phyloP scores from a whole-genome alignment of 2,888 invertebrate species.

The Macrophya alboannulata region DNA sequence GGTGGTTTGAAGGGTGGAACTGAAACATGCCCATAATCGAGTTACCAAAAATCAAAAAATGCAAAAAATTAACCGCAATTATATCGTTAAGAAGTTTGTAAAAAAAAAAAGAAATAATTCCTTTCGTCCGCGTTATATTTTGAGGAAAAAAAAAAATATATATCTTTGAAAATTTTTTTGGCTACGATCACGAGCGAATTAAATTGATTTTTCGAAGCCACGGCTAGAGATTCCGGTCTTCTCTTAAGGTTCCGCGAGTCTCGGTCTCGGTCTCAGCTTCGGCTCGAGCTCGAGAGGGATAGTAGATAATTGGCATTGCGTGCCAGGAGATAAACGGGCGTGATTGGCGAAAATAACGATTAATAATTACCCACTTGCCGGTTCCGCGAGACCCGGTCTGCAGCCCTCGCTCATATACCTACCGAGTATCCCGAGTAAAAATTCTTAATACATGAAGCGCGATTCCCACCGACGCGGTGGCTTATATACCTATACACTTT shows the following conservation, averaged over 20 bases:
- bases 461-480: not conserved
- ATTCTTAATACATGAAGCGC: not conserved
- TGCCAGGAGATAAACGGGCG: constrained; percentile 78
- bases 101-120: not conserved
- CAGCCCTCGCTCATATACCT: not conserved
- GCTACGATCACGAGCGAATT: too few species aligned
- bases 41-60: not conserved
- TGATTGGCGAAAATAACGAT: constrained; percentile 79
- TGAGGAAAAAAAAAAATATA: too few species aligned
- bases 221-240: not conserved
- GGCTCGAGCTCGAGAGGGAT: not conserved
- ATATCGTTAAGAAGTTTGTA: not conserved
- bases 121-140: too few species aligned
- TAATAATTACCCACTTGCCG: constrained; percentile 78
- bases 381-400: constrained; percentile 68
- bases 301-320: constrained; percentile 78
- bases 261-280: not conserved
- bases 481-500: not conserved
- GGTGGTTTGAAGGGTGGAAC: too few species aligned
- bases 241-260: not conserved
- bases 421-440: not conserved
- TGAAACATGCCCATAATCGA: not conserved
- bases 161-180: too few species aligned
- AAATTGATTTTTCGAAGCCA: not conserved
- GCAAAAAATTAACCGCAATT: not conserved